Conservation (phyloP, 2,797 vertebrate genomes). For the Pseudomugil gertrudae region DNA sequence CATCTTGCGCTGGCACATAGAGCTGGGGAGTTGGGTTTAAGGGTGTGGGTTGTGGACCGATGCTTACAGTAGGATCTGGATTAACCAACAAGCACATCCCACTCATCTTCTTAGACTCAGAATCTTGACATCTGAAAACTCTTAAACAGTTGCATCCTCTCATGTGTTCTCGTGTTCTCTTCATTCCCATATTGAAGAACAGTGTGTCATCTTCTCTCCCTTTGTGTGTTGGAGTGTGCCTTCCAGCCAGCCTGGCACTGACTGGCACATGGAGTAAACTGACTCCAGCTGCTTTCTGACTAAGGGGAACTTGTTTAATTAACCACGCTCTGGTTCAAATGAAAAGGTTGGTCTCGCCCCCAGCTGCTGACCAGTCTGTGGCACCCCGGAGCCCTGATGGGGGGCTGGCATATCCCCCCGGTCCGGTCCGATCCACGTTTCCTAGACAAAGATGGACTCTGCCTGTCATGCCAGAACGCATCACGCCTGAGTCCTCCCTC, state of each 20-base stretch:
- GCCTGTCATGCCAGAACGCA: conserved; percentile 83
- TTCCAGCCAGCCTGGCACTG: conserved; percentile 77
- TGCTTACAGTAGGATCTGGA: conserved; percentile 66
- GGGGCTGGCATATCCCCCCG: conserved; percentile 69
- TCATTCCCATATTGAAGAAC: conserved; percentile 63
- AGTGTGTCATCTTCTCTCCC: conserved; percentile 64
- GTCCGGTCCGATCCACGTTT: conserved; percentile 77
- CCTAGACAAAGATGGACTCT: conserved; percentile 81
- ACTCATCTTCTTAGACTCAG: conserved; percentile 66
- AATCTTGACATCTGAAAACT: conserved; percentile 68
- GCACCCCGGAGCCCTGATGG: conserved; percentile 56
- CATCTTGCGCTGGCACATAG: conserved; percentile 52
- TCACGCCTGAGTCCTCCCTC: conserved; percentile 80
- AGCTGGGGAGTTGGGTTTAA: conserved; percentile 61
- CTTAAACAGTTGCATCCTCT: conserved; percentile 61
- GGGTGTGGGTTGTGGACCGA: conserved; percentile 75
- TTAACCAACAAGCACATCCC: conserved; percentile 68
- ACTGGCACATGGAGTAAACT: conserved; percentile 76
- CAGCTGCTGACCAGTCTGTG: conserved; percentile 78
- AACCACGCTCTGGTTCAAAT: conserved; percentile 77
- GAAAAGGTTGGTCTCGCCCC: conserved; percentile 70
- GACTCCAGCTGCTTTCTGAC: conserved; percentile 82
- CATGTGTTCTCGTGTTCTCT: conserved; percentile 43
- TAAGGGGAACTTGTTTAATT: conserved; percentile 81
- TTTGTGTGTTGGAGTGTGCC: conserved; percentile 76